A percentile compares a stretch with the other conserved stretches of the same genome.
These are phyloP conservation scores for Hofmannophila pseudospretella DNA, from an alignment of 2,888 invertebrate species.

Conservation along the genomic window DNA sequence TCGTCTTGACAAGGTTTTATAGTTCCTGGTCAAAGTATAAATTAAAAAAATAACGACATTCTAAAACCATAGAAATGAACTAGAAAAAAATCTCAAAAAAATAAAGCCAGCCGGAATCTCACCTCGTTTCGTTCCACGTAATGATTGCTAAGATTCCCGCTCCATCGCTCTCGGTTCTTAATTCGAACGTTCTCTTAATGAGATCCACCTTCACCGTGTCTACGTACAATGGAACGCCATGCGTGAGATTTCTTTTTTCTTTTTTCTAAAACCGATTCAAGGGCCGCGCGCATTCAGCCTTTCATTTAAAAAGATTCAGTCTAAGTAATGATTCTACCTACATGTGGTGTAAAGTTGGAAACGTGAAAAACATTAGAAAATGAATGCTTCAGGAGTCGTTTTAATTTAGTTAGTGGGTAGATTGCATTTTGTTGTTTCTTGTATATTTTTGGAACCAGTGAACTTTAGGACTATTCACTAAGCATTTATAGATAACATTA, in stretches of 20 bases:
- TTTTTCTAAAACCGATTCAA: conserved; percentile 53
- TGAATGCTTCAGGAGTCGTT: conserved; percentile 17
- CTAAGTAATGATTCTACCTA: conserved; percentile 68
- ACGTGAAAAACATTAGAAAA: conserved; percentile 5
- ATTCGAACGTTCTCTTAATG: conserved; percentile 68
- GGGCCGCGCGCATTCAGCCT: conserved; percentile 61
- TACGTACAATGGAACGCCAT: conserved; percentile 67
- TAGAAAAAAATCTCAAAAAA: too few relatives aligned
- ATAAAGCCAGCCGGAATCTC: not conserved
- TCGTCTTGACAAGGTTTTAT: too few relatives aligned
- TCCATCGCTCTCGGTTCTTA: conserved; percentile 66
- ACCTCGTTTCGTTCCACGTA: conserved; percentile 54
- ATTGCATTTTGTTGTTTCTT: too few relatives aligned
- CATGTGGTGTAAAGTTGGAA: too few relatives aligned
- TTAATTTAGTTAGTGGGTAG: conserved; percentile 53
- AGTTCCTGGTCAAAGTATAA: too few relatives aligned
- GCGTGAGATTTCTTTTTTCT: conserved; percentile 57
- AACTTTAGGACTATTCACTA: too few relatives aligned
- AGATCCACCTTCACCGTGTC: conserved; percentile 68
- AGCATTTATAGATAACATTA: too few relatives aligned
- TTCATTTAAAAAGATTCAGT: conserved; percentile 67
- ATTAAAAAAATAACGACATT: too few relatives aligned
- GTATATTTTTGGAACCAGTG: too few relatives aligned
- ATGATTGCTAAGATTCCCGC: conserved; percentile 73
- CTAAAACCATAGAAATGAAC: too few relatives aligned